Evolutionary conservation across 2,797 vertebrate species (phyloP), one percentile per base, ranked within the genome.

Genomic region (Craterocephalus amniculus): DNA sequence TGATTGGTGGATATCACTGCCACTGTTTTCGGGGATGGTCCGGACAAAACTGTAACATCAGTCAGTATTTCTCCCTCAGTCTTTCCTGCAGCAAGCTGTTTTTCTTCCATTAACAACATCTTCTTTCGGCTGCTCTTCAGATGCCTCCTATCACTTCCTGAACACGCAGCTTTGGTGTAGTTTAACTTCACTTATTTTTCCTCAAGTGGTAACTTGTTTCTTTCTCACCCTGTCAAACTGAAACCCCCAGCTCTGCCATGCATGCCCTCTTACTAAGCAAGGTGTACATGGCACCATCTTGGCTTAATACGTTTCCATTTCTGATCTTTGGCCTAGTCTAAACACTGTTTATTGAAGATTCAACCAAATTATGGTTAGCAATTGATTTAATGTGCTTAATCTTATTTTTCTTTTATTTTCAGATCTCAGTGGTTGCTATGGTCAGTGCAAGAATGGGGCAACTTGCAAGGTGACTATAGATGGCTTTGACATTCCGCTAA

Each of bases 1-100:
- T 98, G 95, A 98, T 99, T 96, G 97, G 98, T 91, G 96, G 97
- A 96, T 99, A 98, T 98, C 96, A 95, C 95, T 99, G 98, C 95
- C 89, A 93, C 94, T 99, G 98, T 96, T 93, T 96, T 93, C 93
- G 93, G 85, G 97, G 97, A 96, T 99, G 97, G 98, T 95, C 95
- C 80, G 97, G 97, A 95, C 89, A 92, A 87, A 97, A 98, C 94
- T 99, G 97, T 97, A 95, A 98, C 88, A 96, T 97, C 95, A 97
- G 98, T 99, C 95, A 99, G 98, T 99, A 99, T 93, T 94, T 78
- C 52, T 57, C 63, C 60, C 36, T 73, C 54, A 65, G 80, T 79
- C 77, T 1, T 78, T 71, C 74, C n/a, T 76, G 52, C 22, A 58
- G 38, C 2, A 8, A 70, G 20, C 27, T 55, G 34, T 60, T 68